Percentiles rank a stretch among this genome's conserved stretches.
Evolutionary conservation across 2,113 vertebrate species (phyloP).

Genomic region (Cottus gobio): DNA sequence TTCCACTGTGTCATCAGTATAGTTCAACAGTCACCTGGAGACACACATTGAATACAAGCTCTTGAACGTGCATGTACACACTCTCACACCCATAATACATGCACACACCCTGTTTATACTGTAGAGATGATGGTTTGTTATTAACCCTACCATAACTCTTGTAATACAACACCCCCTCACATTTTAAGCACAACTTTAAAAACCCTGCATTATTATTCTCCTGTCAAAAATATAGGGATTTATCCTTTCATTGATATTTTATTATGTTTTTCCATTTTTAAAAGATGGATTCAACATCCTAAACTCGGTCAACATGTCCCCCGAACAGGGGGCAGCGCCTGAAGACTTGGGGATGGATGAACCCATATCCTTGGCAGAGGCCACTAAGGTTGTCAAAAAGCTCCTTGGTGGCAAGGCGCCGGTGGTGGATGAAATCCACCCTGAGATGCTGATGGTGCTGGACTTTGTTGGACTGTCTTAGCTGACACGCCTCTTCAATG

Average conservation of each 20-base stretch:
- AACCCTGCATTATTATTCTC: background rate
- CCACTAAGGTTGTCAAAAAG: too few species aligned
- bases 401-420: too few species aligned
- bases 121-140: conserved; percentile 46
- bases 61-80: background rate
- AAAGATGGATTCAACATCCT: background rate
- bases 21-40: conserved; percentile 20
- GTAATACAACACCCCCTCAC: conserved; percentile 2
- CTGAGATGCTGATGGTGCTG: background rate
- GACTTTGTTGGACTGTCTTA: too few species aligned
- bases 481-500: too few species aligned
- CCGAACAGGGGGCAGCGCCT: too few species aligned
- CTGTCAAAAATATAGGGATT: background rate
- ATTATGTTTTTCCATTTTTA: background rate
- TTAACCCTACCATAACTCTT: conserved; percentile 41
- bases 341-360: too few species aligned
- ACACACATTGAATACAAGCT: background rate
- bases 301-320: too few species aligned
- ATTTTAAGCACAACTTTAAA: background rate
- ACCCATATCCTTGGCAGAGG: too few species aligned
- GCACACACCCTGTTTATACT: background rate
- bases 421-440: too few species aligned
- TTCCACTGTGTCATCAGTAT: conserved; percentile 51
- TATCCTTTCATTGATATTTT: background rate
- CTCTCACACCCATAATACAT: background rate